A percentile compares a stretch with the other conserved stretches of the same genome.
Conservation (phyloP, 2,113 vertebrate species). For the Cephalopholis sonnerati region DNA sequence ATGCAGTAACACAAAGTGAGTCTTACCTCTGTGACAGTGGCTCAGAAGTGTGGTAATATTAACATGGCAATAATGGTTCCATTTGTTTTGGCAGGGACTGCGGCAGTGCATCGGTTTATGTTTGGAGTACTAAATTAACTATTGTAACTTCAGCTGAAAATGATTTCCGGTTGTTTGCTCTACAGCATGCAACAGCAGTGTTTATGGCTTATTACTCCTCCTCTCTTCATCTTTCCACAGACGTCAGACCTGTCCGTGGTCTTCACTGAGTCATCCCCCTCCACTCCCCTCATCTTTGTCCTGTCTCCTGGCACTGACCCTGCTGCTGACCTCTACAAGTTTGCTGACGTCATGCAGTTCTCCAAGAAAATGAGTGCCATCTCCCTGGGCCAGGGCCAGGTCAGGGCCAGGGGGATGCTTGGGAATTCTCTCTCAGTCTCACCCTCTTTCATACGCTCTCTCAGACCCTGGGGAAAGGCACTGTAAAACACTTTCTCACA, state of each 20-base stretch:
- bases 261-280: conserved; percentile 88
- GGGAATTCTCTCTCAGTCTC: conserved; percentile 23
- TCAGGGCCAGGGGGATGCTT: conserved; percentile 61
- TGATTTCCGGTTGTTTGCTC: not conserved
- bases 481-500: conserved; percentile 26
- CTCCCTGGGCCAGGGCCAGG: conserved; percentile 94
- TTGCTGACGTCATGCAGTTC: conserved; percentile 94
- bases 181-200: not conserved
- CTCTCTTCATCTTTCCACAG: conserved; percentile 74
- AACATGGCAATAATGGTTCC: not conserved
- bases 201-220: conserved; percentile 1
- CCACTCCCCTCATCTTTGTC: conserved; percentile 90
- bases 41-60: not conserved
- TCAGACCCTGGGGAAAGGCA: conserved; percentile 21
- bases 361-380: conserved; percentile 91
- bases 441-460: not conserved
- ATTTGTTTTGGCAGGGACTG: not conserved
- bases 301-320: conserved; percentile 93
- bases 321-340: conserved; percentile 91
- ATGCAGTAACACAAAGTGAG: not conserved
- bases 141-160: not conserved
- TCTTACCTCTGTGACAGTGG: not conserved
- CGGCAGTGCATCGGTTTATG: not conserved
- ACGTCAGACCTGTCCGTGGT: conserved; percentile 87
- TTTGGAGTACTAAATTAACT: not conserved